A percentile compares a stretch with the other conserved stretches of the same genome.
phyloP scores from a whole-genome alignment of 2,797 vertebrate species.

The Diplodus puntazzo region DNA sequence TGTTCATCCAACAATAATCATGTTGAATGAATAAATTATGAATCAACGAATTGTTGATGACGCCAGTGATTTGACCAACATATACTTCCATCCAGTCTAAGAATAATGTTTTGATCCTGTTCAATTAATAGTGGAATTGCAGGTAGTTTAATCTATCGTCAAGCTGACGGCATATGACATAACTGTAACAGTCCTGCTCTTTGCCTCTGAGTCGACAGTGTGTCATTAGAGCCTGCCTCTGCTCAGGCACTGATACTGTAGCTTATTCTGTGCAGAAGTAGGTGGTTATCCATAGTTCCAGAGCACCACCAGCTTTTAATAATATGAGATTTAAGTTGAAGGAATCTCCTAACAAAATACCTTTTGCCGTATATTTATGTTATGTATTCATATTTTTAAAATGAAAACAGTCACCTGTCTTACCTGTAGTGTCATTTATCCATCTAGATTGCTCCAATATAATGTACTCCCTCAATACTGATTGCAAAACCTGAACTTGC shows the following conservation, averaged over 20 bases:
- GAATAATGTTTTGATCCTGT: not conserved
- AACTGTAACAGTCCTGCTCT: conserved; percentile 15
- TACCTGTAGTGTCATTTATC: too few relatives aligned
- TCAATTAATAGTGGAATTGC: not conserved
- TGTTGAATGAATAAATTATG: conserved; percentile 69
- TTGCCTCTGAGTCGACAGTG: conserved; percentile 47
- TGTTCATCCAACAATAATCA: conserved; percentile 59
- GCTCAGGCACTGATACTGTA: conserved; percentile 52
- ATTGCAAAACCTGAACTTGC: too few relatives aligned
- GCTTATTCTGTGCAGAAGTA: conserved; percentile 40
- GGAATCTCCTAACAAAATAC: not conserved
- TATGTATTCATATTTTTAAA: too few relatives aligned
- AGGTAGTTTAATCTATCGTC: not conserved
- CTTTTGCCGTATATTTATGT: too few relatives aligned
- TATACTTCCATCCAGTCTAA: not conserved
- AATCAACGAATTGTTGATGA: conserved; percentile 55
- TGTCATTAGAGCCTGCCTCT: conserved; percentile 40
- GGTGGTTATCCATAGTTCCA: conserved; percentile 27
- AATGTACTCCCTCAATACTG: too few relatives aligned
- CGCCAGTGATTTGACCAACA: conserved; percentile 36
- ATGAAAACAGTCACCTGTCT: too few relatives aligned
- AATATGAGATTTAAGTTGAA: too few relatives aligned
- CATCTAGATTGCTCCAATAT: too few relatives aligned
- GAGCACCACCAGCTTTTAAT: too few relatives aligned
- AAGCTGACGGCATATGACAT: conserved; percentile 14